Percentiles rank a stretch among this genome's conserved stretches.
Evolutionary conservation across 2,113 vertebrate genomes (phyloP).

Genomic region (Lota lota): DNA sequence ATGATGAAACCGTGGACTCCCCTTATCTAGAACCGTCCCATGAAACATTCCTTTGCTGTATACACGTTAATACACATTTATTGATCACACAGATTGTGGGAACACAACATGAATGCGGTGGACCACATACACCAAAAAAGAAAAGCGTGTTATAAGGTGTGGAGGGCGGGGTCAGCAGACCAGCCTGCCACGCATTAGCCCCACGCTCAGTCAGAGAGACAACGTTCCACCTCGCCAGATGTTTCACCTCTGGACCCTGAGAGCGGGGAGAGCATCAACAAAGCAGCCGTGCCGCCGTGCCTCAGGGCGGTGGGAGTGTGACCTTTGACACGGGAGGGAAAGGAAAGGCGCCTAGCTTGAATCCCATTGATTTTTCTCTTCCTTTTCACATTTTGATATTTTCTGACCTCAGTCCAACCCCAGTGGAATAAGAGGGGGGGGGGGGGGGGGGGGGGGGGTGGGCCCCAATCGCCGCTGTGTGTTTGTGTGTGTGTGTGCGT

Average conservation of each 20-base stretch:
- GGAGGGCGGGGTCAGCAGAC: no score
- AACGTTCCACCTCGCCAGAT: conserved; percentile 22
- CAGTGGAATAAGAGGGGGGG: conserved; percentile 10
- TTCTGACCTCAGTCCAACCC: conserved; percentile 52
- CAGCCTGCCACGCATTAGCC: no score
- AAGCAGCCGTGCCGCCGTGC: conserved; percentile 2
- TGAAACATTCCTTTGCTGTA: no score
- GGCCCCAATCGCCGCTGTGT: no score
- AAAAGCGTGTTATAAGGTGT: no score
- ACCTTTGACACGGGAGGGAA: conserved; percentile 38
- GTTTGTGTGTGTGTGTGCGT: no score
- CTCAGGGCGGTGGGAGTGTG: conserved; percentile 21
- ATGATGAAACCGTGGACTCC: no score
- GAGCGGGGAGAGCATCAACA: conserved; percentile 11
- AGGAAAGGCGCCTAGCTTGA: conserved; percentile 19
- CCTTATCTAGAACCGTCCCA: no score
- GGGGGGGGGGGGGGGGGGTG: conserved; percentile 20
- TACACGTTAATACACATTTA: no score
- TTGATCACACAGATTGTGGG: no score
- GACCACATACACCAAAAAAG: no score
- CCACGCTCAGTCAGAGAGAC: neutral
- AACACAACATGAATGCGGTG: no score
- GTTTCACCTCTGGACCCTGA: conserved; percentile 24
- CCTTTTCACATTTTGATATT: conserved; percentile 44
- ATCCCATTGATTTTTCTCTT: conserved; percentile 31